Conservation (phyloP, 2,113 vertebrate genomes). For the Tachuris rubrigastra region DNA sequence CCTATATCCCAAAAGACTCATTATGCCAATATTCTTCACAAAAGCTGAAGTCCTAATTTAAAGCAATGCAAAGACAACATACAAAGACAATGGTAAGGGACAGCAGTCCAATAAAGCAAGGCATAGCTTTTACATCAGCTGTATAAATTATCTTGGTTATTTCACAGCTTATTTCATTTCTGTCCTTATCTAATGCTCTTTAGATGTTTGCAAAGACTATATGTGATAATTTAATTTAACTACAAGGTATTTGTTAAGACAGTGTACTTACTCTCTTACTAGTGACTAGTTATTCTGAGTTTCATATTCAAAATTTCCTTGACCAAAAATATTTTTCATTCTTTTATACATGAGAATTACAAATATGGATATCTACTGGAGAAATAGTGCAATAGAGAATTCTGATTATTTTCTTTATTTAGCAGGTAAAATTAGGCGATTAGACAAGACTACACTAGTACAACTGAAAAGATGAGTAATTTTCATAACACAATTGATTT, state of each 20-base stretch:
- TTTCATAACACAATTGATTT: conserved; percentile 37
- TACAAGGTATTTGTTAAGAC: neutral
- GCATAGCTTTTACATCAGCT: neutral
- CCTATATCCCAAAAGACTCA: neutral
- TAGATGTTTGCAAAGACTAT: neutral
- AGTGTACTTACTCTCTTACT: neutral
- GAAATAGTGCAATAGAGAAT: neutral
- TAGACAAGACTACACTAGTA: neutral
- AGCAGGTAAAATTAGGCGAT: neutral
- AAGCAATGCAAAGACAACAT: neutral
- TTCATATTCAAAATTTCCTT: neutral
- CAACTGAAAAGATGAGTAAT: conserved; percentile 8
- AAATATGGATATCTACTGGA: neutral
- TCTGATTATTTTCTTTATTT: conserved; percentile 9
- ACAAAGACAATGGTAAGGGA: neutral
- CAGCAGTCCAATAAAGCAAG: neutral
- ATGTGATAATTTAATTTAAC: neutral
- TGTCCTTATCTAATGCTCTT: neutral
- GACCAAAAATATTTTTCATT: neutral
- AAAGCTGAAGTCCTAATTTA: neutral
- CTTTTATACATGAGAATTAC: neutral
- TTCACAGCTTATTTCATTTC: neutral
- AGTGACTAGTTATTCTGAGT: neutral
- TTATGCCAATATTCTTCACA: neutral
- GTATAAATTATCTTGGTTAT: neutral